A percentile compares a stretch with the other conserved stretches of the same genome.
phyloP scores from a whole-genome alignment of 1,140 invertebrate species.

The Triops cancriformis region DNA sequence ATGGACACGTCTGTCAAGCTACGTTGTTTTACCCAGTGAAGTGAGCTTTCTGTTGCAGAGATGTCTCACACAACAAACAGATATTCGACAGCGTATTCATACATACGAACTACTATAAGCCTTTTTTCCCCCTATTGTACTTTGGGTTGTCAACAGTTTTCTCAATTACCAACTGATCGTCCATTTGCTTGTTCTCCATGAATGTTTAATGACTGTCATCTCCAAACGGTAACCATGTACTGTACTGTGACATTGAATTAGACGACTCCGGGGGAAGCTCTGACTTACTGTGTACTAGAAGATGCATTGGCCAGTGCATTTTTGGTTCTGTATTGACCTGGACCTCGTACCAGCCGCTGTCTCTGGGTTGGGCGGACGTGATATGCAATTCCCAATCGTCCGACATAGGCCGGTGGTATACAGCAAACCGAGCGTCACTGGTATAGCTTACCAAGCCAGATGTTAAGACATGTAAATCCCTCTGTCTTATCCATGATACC shows the following conservation, averaged over 20 bases:
- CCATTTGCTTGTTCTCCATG: neutral
- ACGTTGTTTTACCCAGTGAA: too few relatives aligned
- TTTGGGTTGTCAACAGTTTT: too few relatives aligned
- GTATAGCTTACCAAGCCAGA: conserved; percentile 59
- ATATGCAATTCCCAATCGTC: conserved; percentile 60
- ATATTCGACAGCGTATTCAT: too few relatives aligned
- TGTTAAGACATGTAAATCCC: conserved; percentile 64
- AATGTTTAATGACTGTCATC: neutral
- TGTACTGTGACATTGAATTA: neutral
- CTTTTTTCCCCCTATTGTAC: too few relatives aligned
- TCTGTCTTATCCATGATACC: conserved; percentile 69
- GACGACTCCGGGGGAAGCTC: neutral
- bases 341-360: conserved; percentile 67
- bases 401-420: conserved; percentile 37
- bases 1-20: too few relatives aligned
- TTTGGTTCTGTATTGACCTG: conserved; percentile 71
- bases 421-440: conserved; percentile 56
- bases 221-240: neutral
- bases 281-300: conserved; percentile 60
- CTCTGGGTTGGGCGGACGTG: conserved; percentile 49
- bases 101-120: too few relatives aligned
- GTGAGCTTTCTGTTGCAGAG: too few relatives aligned
- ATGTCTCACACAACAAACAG: too few relatives aligned
- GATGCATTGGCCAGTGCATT: conserved; percentile 57
- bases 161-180: neutral